Evolutionary conservation across 1,140 invertebrate genomes (phyloP).

Genomic region (Dinothrombium tinctorium): DNA sequence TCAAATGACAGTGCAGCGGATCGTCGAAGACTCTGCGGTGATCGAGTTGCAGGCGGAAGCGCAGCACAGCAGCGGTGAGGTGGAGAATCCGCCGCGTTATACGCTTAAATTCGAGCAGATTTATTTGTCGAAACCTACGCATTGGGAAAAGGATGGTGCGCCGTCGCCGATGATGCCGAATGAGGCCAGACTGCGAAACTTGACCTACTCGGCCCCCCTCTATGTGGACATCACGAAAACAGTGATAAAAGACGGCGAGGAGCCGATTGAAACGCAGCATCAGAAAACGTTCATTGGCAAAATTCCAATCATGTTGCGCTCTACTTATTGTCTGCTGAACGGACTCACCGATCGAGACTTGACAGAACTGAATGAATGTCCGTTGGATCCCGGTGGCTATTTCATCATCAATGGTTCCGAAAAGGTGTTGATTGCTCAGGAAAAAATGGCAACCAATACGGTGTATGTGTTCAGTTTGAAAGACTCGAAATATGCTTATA

Average conservation of each 20-base stretch:
- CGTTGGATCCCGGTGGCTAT: conserved; percentile 88
- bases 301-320: conserved; percentile 96
- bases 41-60: conserved; percentile 94
- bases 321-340: conserved; percentile 79
- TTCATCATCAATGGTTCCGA: conserved; percentile 91
- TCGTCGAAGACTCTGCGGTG: conserved; percentile 91
- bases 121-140: conserved; percentile 92
- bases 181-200: conserved; percentile 49
- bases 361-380: conserved; percentile 94
- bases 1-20: conserved; percentile 95
- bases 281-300: conserved; percentile 97
- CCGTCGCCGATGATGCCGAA: conserved; percentile 98
- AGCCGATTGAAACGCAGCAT: conserved; percentile 73
- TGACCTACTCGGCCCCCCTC: conserved; percentile 73
- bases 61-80: conserved; percentile 71
- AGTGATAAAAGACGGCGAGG: conserved; percentile 64
- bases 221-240: conserved; percentile 98
- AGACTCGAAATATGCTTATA: conserved; percentile 77
- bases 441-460: conserved; percentile 99
- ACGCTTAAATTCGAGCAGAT: conserved; percentile 94
- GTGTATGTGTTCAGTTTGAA: conserved; percentile 99
- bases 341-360: conserved; percentile 90
- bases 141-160: conserved; percentile 98
- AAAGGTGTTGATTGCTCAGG: conserved; percentile 90
- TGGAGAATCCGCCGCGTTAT: conserved; percentile 76